Percentiles rank a stretch among this genome's conserved stretches.
These are phyloP conservation scores for Boulengeromyrus knoepffleri DNA, from an alignment of 2,113 vertebrate genomes.

Conservation along the genomic window DNA sequence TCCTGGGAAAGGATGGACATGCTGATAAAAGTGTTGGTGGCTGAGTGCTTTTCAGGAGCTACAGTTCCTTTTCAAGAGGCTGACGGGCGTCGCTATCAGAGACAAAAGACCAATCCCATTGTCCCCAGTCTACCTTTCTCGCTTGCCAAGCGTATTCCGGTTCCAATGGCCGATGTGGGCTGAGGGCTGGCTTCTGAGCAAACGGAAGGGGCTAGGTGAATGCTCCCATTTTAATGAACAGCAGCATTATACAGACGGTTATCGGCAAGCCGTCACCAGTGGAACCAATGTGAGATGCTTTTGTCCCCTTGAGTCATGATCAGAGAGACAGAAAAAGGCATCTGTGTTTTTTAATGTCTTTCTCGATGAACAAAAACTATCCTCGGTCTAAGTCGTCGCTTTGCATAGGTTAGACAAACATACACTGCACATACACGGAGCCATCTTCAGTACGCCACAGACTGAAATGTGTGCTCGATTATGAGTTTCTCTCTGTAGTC, in stretches of 20 bases:
- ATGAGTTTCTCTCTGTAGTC: background rate
- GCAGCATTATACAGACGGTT: background rate
- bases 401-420: background rate
- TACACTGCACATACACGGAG: background rate
- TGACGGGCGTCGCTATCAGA: background rate
- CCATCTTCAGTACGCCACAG: background rate
- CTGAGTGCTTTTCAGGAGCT: background rate
- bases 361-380: background rate
- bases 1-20: background rate
- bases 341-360: background rate
- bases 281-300: background rate
- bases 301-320: background rate
- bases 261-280: background rate
- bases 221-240: background rate
- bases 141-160: background rate
- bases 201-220: background rate
- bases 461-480: background rate
- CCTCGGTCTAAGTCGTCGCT: background rate
- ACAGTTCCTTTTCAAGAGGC: background rate
- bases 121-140: background rate
- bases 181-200: background rate
- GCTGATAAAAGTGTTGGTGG: background rate
- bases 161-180: background rate
- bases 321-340: background rate
- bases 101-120: conserved; percentile 6